Evolutionary conservation across 2,113 vertebrate species (phyloP).

Genomic region (Hippolais icterina): DNA sequence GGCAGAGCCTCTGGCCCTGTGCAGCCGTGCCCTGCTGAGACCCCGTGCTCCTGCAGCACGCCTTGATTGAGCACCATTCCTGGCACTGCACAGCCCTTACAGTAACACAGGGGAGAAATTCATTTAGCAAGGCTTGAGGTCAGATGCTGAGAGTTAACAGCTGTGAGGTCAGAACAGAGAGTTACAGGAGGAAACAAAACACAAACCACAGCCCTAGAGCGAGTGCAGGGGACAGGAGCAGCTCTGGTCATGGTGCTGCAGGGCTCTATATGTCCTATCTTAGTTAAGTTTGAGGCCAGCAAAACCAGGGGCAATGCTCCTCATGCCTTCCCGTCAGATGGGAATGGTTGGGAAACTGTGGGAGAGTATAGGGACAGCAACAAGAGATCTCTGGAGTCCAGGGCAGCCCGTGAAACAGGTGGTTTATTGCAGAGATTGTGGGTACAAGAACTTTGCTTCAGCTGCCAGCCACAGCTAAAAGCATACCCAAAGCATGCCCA

Average conservation of each 20-base stretch:
- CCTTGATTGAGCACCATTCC: background rate
- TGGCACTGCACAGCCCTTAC: background rate
- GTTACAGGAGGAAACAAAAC: background rate
- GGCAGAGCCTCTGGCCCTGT: background rate
- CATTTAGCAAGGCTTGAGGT: background rate
- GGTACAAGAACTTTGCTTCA: too few species aligned
- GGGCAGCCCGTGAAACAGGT: too few species aligned
- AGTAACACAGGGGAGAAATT: background rate
- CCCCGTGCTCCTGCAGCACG: background rate
- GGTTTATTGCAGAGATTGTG: too few species aligned
- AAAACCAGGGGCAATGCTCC: background rate
- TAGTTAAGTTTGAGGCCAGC: rapidly evolving
- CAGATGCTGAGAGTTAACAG: background rate
- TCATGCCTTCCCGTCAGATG: rapidly evolving
- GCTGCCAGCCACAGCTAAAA: too few species aligned
- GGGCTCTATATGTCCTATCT: rapidly evolving
- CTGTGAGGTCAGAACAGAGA: background rate
- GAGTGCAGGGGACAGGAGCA: background rate
- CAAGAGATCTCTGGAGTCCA: too few species aligned
- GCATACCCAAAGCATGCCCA: too few species aligned
- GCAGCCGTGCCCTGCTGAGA: background rate
- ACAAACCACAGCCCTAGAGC: rapidly evolving
- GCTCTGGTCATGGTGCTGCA: rapidly evolving
- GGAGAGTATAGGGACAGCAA: too few species aligned
- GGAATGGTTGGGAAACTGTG: background rate